Percentiles rank a stretch among this genome's conserved stretches.
Evolutionary conservation across 30 jellyfish, hydroid and myxozoan species (phyloP).

Genomic region (Cassiopea xamachana): DNA sequence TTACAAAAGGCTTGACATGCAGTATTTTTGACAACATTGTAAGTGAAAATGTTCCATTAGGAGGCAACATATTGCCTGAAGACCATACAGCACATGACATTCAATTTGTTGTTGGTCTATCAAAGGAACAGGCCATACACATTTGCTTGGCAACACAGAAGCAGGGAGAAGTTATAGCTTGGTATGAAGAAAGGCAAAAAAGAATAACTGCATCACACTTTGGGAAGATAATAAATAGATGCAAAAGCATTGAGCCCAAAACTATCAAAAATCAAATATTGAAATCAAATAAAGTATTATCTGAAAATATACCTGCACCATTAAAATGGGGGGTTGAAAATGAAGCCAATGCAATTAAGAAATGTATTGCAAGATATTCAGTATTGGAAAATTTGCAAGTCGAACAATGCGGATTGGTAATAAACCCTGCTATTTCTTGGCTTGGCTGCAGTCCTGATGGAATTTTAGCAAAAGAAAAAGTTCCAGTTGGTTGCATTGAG

Average conservation of each 20-base stretch:
- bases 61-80: constrained; percentile 12
- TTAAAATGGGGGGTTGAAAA: too few relatives aligned
- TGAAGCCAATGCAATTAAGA: too few relatives aligned
- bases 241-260: constrained; percentile 43
- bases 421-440: too few relatives aligned
- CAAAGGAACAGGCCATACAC: constrained; percentile 6
- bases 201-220: constrained; percentile 61
- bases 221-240: constrained; percentile 45
- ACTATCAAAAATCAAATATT: constrained; percentile 25
- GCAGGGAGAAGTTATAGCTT: constrained; percentile 15
- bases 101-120: neutral
- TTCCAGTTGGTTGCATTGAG: too few relatives aligned
- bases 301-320: too few relatives aligned
- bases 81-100: neutral
- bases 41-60: constrained; percentile 8
- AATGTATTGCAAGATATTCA: too few relatives aligned
- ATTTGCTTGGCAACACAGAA: constrained; percentile 15
- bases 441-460: too few relatives aligned
- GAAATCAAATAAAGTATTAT: neutral
- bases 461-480: too few relatives aligned
- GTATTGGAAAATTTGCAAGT: too few relatives aligned
- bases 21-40: constrained; percentile 20
- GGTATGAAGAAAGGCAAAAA: constrained; percentile 57
- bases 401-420: too few relatives aligned
- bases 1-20: neutral